phyloP scores from a whole-genome alignment of 1,140 invertebrate species.

The Caenorhabditis briggsae region DNA sequence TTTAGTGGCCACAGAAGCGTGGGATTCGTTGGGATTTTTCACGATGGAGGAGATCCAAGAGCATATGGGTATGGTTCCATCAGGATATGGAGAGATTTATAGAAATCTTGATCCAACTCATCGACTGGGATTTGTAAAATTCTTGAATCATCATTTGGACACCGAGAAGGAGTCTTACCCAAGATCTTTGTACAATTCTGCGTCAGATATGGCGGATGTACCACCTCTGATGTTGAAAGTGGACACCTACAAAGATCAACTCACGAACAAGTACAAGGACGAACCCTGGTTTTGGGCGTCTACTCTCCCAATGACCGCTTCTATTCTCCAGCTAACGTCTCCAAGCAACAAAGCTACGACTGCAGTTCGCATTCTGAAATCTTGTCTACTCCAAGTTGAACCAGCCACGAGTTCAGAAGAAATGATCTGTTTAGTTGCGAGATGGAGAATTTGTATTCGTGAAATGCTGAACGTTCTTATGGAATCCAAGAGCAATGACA shows the following conservation, averaged over 20 bases:
- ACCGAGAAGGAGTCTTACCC: slow-evolving; percentile 6
- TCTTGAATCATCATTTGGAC: background rate
- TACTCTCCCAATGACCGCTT: background rate
- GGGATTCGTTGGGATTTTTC: background rate
- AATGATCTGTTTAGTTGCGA: slow-evolving; percentile 3
- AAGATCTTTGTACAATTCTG: background rate
- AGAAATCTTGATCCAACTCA: background rate
- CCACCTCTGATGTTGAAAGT: background rate
- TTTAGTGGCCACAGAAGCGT: background rate
- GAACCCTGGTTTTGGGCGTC: slow-evolving; percentile 26
- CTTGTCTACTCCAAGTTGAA: background rate
- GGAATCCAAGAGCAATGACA: slow-evolving; percentile 4
- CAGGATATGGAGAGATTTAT: background rate
- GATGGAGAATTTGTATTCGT: slow-evolving; percentile 16
- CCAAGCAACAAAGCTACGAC: background rate
- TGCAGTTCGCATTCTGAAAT: background rate
- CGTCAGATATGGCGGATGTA: background rate
- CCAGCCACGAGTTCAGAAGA: background rate
- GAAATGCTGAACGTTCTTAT: background rate
- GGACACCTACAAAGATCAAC: background rate
- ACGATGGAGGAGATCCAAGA: background rate
- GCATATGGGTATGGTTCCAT: background rate
- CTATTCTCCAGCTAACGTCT: background rate
- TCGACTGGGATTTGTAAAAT: background rate
- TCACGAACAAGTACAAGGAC: background rate